A percentile compares a stretch with the other conserved stretches of the same genome.
phyloP scores from a whole-genome alignment of 2,113 vertebrate species.

The Turdus rufiventris region DNA sequence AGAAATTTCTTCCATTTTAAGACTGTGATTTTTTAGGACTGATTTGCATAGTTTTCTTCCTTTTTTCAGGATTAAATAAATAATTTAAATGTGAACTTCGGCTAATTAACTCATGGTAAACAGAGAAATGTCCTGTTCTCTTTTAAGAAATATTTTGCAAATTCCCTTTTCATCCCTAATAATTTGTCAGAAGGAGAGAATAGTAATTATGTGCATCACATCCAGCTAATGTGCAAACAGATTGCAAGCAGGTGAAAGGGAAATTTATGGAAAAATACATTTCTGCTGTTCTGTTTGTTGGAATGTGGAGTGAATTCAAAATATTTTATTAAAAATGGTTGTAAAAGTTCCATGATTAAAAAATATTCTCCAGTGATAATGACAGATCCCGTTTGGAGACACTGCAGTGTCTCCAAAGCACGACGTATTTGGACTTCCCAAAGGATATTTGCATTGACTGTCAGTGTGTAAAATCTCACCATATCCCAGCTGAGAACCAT shows the following conservation, averaged over 20 bases:
- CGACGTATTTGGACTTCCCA: background rate
- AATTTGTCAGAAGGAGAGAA: background rate
- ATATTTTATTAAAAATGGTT: background rate
- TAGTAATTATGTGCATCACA: background rate
- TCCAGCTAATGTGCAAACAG: background rate
- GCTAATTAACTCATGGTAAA: slow-evolving; percentile 45
- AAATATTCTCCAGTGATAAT: background rate
- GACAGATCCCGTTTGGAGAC: background rate
- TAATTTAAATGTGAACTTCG: slow-evolving; percentile 23
- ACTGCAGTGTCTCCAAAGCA: background rate
- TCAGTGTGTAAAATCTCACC: rapidly evolving
- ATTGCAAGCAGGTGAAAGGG: background rate
- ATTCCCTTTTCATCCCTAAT: background rate
- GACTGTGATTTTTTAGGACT: background rate
- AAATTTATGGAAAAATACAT: background rate
- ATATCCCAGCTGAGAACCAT: rapidly evolving
- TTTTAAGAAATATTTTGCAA: slow-evolving; percentile 11
- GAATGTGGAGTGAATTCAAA: background rate
- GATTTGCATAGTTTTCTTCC: slow-evolving; percentile 26
- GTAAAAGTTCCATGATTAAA: background rate
- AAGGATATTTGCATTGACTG: background rate
- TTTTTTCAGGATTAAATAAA: slow-evolving; percentile 30
- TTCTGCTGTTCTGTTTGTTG: background rate
- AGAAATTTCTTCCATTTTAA: slow-evolving; percentile 35
- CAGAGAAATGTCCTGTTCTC: background rate